Evolutionary conservation across 2,888 invertebrate species (phyloP).

Genomic region (Myopa testacea): DNA sequence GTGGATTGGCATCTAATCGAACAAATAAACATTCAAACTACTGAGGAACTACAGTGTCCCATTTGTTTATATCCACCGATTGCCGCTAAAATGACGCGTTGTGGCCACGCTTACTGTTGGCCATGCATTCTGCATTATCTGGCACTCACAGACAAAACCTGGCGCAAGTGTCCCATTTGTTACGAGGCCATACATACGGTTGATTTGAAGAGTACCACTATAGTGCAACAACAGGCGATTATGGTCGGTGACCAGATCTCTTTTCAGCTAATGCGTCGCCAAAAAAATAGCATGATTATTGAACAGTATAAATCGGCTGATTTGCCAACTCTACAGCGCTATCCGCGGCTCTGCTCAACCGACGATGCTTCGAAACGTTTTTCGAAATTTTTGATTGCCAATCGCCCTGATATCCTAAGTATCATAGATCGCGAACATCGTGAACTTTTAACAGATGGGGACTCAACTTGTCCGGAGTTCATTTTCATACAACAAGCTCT

Average conservation of each 20-base stretch:
- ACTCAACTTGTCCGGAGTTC: conserved; percentile 83
- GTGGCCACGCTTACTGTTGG: conserved; percentile 98
- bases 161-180: conserved; percentile 93
- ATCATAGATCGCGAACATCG: conserved; percentile 81
- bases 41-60: conserved; percentile 83
- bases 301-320: conserved; percentile 53
- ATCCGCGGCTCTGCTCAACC: conserved; percentile 69
- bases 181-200: conserved; percentile 82
- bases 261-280: conserved; percentile 88
- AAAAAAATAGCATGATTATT: conserved; percentile 72
- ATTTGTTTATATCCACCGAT: conserved; percentile 90
- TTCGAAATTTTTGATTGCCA: conserved; percentile 81
- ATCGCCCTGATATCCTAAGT: conserved; percentile 74
- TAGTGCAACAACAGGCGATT: conserved; percentile 61
- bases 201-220: conserved; percentile 83
- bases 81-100: conserved; percentile 91
- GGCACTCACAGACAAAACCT: conserved; percentile 84
- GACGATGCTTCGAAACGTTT: conserved; percentile 68
- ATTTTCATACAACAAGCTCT: conserved; percentile 89
- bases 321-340: conserved; percentile 48
- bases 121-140: conserved; percentile 93
- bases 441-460: conserved; percentile 76
- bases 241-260: conserved; percentile 76
- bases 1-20: conserved; percentile 94
- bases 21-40: conserved; percentile 82